Percentiles rank a stretch among this genome's conserved stretches.
Evolutionary conservation across 2,888 invertebrate species (phyloP).

Genomic region (Drosophila atroscutellata): DNA sequence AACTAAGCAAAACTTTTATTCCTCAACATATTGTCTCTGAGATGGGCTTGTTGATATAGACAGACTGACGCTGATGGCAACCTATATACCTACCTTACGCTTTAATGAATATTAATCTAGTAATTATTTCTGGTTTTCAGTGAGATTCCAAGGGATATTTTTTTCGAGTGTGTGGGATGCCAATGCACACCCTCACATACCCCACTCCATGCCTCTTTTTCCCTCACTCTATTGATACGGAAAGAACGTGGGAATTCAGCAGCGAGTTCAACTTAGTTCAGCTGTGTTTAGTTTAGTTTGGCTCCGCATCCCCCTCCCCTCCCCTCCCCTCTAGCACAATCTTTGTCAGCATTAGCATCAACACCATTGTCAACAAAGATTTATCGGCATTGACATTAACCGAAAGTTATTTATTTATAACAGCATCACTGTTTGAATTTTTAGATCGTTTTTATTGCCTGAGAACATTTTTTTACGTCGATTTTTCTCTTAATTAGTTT

Average conservation of each 20-base stretch:
- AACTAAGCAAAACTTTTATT: not conserved
- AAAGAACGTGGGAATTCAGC: conserved; percentile 44
- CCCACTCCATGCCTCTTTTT: not conserved
- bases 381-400: conserved; percentile 63
- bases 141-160: not conserved
- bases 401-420: conserved; percentile 42
- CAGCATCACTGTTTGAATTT: not conserved
- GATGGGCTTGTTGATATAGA: not conserved
- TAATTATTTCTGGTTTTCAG: not conserved
- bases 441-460: conserved; percentile 2
- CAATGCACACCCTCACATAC: conserved; percentile 12
- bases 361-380: conserved; percentile 47
- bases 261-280: conserved; percentile 41
- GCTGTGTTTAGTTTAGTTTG: conserved; percentile 11
- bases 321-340: not conserved
- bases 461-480: conserved; percentile 8
- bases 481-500: conserved; percentile 19
- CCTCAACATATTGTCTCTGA: not conserved
- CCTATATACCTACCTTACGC: not conserved
- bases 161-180: conserved; percentile 6
- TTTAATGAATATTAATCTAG: not conserved
- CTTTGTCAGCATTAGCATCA: not conserved
- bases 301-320: not conserved
- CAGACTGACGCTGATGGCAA: not conserved
- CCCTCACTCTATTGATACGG: not conserved